Conservation (phyloP, 2,113 vertebrate genomes). For the Galeopterus variegatus region DNA sequence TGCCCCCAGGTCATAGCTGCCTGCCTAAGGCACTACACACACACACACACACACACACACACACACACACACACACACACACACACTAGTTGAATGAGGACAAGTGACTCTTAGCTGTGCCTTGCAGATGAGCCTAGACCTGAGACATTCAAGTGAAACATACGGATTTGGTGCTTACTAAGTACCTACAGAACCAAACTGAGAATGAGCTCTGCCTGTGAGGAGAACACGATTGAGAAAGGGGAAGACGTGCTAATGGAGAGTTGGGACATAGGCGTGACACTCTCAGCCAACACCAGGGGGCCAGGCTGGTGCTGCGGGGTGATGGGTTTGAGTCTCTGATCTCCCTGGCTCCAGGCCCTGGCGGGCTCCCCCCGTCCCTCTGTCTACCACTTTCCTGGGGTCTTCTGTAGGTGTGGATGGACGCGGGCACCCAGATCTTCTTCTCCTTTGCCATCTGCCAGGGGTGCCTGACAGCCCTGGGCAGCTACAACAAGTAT, state of each 20-base stretch:
- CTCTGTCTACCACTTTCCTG: not conserved
- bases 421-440: constrained; percentile 94
- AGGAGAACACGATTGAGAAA: not conserved
- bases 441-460: constrained; percentile 95
- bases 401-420: constrained; percentile 92
- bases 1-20: not conserved
- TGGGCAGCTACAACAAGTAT: constrained; percentile 98
- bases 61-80: too few relatives aligned
- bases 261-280: rapidly evolving
- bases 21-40: not conserved
- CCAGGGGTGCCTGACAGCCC: constrained; percentile 93
- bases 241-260: rapidly evolving
- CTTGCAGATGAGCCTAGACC: not conserved
- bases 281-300: rapidly evolving
- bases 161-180: rapidly evolving
- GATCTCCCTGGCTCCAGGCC: not conserved
- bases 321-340: not conserved
- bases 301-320: not conserved
- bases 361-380: rapidly evolving
- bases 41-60: too few relatives aligned
- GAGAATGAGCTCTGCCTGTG: not conserved
- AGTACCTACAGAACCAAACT: not conserved
- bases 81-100: not conserved
- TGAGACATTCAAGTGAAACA: too few relatives aligned
- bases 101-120: not conserved